Percentiles rank a stretch among this genome's conserved stretches.
These are phyloP conservation scores for Apoda limacodes DNA, from an alignment of 2,888 invertebrate species.

Conservation along the genomic window DNA sequence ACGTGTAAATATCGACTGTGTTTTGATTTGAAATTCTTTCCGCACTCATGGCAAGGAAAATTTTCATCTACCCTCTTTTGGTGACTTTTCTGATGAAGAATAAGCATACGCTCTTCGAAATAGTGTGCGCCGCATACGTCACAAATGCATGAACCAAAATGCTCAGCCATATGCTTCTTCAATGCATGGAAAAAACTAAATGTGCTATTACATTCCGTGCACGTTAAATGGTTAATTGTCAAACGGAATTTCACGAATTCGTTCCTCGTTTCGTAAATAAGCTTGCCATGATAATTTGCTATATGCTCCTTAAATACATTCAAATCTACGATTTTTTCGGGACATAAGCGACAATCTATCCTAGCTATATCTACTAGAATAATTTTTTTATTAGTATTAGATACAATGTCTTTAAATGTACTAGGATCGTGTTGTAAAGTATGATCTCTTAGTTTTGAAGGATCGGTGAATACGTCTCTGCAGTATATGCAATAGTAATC, in stretches of 20 bases:
- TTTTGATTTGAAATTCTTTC: constrained; percentile 51
- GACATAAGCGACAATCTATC: constrained; percentile 48
- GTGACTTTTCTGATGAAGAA: constrained; percentile 47
- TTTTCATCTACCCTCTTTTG: constrained; percentile 41
- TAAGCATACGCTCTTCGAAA: constrained; percentile 51
- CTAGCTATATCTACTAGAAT: constrained; percentile 37
- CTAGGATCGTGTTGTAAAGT: constrained; percentile 39
- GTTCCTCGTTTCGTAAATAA: constrained; percentile 25
- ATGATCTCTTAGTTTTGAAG: constrained; percentile 39
- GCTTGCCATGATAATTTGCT: constrained; percentile 27
- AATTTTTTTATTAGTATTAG: constrained; percentile 33
- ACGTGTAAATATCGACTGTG: constrained; percentile 48
- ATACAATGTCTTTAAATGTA: constrained; percentile 30
- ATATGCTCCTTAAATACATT: constrained; percentile 38
- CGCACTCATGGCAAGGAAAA: constrained; percentile 59
- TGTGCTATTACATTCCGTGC: constrained; percentile 26
- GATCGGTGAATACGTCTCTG: constrained; percentile 36
- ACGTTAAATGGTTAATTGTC: constrained; percentile 32
- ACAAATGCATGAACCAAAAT: constrained; percentile 52
- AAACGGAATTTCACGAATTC: constrained; percentile 44
- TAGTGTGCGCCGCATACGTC: constrained; percentile 58
- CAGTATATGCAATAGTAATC: constrained; percentile 46
- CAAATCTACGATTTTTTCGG: constrained; percentile 30
- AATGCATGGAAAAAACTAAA: constrained; percentile 44
- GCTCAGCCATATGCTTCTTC: constrained; percentile 53